These are phyloP conservation scores for Drosophila multiciliata DNA, from an alignment of 2,888 invertebrate species.

Conservation along the genomic window DNA sequence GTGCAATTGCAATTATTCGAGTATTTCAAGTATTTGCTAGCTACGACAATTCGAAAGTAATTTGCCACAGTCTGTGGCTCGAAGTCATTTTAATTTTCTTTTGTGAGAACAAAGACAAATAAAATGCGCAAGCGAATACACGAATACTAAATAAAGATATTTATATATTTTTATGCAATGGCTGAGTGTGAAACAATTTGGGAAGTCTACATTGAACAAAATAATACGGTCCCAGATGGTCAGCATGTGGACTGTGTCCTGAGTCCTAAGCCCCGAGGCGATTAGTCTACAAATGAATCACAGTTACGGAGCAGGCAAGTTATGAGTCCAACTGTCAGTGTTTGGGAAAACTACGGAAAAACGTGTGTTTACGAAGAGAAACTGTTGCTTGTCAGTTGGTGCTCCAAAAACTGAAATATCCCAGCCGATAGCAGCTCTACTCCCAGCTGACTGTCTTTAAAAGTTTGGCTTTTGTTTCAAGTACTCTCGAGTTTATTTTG, in stretches of 20 bases:
- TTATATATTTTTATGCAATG: slow-evolving; percentile 34
- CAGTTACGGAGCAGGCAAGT: slow-evolving; percentile 47
- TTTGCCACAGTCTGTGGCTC: slow-evolving; percentile 31
- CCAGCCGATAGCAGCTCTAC: not conserved
- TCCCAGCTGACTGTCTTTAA: slow-evolving; percentile 19
- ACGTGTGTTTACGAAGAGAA: slow-evolving; percentile 62
- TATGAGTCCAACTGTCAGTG: slow-evolving; percentile 43
- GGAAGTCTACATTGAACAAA: slow-evolving; percentile 14
- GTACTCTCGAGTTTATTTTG: slow-evolving; percentile 49
- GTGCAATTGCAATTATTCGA: not conserved
- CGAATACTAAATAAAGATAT: slow-evolving; percentile 22
- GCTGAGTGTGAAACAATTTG: slow-evolving; percentile 39
- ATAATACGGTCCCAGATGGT: slow-evolving; percentile 24
- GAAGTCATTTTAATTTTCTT: slow-evolving; percentile 30
- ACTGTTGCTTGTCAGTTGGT: slow-evolving; percentile 32
- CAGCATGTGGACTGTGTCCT: slow-evolving; percentile 18
- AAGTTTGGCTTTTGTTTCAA: slow-evolving; percentile 49
- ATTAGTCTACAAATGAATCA: slow-evolving; percentile 59
- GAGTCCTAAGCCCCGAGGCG: slow-evolving; percentile 9
- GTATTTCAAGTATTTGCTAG: slow-evolving; percentile 5
- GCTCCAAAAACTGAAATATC: not conserved
- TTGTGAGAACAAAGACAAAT: slow-evolving; percentile 2
- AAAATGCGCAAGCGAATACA: slow-evolving; percentile 40
- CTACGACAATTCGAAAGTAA: slow-evolving; percentile 34
- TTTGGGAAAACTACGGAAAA: slow-evolving; percentile 41